Evolutionary conservation across 92 coral and sea anemone genomes (phyloP).

Genomic region (Epizoanthus ramosus): DNA sequence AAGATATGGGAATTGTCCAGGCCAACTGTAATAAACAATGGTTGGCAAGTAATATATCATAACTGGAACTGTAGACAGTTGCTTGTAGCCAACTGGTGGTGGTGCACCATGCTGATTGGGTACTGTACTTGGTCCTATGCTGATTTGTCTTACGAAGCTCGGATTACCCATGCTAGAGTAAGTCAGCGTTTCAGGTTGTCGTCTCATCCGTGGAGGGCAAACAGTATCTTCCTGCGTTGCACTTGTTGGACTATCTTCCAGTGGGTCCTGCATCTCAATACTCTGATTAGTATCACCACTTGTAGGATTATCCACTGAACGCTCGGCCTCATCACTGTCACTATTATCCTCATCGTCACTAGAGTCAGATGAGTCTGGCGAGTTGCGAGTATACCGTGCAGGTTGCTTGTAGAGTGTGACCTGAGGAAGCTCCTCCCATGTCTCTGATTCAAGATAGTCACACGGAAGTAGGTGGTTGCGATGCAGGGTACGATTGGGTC

Average conservation of each 20-base stretch:
- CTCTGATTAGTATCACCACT: neutral
- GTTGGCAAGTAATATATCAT: constrained; percentile 5
- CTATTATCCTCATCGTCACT: constrained; percentile 23
- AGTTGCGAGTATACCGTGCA: constrained; percentile 1
- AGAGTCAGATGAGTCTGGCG: neutral
- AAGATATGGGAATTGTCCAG: too few species aligned
- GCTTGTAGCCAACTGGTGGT: neutral
- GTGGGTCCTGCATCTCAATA: neutral
- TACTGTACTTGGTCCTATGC: constrained; percentile 10
- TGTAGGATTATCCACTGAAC: neutral
- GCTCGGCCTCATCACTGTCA: constrained; percentile 7
- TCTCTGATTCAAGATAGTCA: constrained; percentile 37
- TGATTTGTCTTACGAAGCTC: constrained; percentile 12
- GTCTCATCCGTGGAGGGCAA: constrained; percentile 19
- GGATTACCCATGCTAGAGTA: constrained; percentile 26
- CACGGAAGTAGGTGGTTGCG: constrained; percentile 58
- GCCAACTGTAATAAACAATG: constrained; percentile 13
- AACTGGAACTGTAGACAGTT: constrained; percentile 12
- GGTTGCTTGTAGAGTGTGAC: constrained; percentile 10
- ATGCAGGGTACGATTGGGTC: constrained; percentile 50
- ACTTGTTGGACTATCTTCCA: neutral
- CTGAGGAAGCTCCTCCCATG: constrained; percentile 17
- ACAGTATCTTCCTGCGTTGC: constrained; percentile 2
- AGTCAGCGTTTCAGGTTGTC: constrained; percentile 18
- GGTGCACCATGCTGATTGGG: neutral